Evolutionary conservation across 2,888 invertebrate genomes (phyloP), one percentile per base, ranked within the genome.

Genomic region (Arrhopalites spinosus): DNA sequence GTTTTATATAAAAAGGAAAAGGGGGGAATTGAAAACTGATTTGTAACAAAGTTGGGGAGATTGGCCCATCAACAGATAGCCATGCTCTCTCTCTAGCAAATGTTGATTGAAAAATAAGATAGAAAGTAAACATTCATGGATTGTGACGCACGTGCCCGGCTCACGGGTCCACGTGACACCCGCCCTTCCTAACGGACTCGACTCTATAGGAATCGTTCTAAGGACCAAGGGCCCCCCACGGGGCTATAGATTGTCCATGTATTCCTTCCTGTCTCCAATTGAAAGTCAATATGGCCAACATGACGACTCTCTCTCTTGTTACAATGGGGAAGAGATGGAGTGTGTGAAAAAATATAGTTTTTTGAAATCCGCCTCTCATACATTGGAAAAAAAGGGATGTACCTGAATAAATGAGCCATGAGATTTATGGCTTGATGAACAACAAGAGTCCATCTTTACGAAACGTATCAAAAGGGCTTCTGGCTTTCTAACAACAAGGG

Each of bases 81-180:
- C 15, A 15, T 1, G n/a, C n/a, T n/a, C n/a, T 63, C 27, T 3
- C 36, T 36, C 5, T 3, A 36, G 36, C 3, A 36, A 36, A 36
- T 36, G 36, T 36, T 63, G 63, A 63, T 63, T 63, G 63, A 63
- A 69, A 47, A 69, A 50, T 69, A 77, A 76, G 76, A 75, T 75
- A 76, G 76, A 80, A 76, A 79, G 79, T 80, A 79, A 80, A 80
- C 80, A 80, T 80, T 79, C 77, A 79, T 80, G 74, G 78, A 80
- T 78, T 73, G 68, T 72, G 50, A 20, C 74, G 68, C 80, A 69
- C 78, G 78, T 76, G 80, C 66, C 77, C 29, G 20, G 69, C 75
- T 11, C 53, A 63, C 64, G 50, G 59, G 30, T 74, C 30, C 80
- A 78, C 78, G 76, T 75, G 80, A 56, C 73, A 13, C 45, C 43